Evolutionary conservation across 1,140 invertebrate genomes (phyloP).

Genomic region (Trinorchestia longiramus): DNA sequence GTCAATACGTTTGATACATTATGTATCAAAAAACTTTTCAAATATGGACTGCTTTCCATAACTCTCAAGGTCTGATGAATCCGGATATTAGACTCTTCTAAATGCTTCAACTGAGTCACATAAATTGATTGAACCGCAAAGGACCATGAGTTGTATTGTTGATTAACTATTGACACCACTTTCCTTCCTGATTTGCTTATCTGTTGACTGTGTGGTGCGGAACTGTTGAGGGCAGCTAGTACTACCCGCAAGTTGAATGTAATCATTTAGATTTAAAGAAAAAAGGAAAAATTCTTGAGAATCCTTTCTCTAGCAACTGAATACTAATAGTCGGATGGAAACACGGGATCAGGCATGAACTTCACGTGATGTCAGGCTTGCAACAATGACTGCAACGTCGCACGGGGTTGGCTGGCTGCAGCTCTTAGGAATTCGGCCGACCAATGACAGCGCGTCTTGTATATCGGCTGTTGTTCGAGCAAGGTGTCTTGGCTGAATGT

Average conservation of each 20-base stretch:
- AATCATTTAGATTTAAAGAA: background rate
- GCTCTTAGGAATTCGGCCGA: background rate
- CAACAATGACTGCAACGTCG: slow-evolving; percentile 30
- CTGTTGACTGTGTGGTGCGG: background rate
- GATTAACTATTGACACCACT: background rate
- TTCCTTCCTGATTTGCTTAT: background rate
- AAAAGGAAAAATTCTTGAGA: background rate
- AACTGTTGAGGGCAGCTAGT: background rate
- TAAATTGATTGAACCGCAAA: background rate
- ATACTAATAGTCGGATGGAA: background rate
- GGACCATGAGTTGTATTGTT: background rate
- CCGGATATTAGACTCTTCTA: background rate
- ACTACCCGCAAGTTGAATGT: background rate
- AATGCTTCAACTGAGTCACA: background rate
- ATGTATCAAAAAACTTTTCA: background rate
- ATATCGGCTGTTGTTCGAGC: slow-evolving; percentile 15
- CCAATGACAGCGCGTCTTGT: slow-evolving; percentile 39
- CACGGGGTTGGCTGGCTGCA: slow-evolving; percentile 27
- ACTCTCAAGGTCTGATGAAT: background rate
- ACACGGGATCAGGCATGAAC: slow-evolving; percentile 32
- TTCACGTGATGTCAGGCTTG: slow-evolving; percentile 25
- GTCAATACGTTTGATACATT: too few relatives aligned
- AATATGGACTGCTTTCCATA: background rate
- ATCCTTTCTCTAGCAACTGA: background rate
- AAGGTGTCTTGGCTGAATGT: slow-evolving; percentile 39